Percentiles rank a stretch among this genome's conserved stretches.
Conservation (phyloP, 2,797 vertebrate genomes). For the Tenualosa thibaudeaui region DNA sequence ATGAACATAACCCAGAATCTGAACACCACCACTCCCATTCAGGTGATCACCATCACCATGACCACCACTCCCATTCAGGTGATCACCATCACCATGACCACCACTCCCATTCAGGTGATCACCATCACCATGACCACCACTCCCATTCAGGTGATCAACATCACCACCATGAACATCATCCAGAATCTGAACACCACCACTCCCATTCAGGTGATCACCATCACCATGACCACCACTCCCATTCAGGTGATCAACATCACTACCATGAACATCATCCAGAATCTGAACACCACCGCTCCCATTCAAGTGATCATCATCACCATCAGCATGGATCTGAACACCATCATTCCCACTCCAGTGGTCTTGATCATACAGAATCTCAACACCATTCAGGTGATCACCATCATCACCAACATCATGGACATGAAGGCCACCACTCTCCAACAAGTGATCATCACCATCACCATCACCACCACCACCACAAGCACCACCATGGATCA, state of each 20-base stretch:
- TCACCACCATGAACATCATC: conserved; percentile 40
- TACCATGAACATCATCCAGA: background rate
- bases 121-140: conserved; percentile 39
- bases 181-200: conserved; percentile 22
- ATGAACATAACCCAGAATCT: no score
- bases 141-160: conserved; percentile 22
- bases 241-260: conserved; percentile 23
- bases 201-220: conserved; percentile 1
- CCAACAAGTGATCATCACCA: conserved; percentile 29
- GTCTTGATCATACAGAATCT: background rate
- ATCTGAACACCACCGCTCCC: background rate
- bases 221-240: conserved; percentile 17
- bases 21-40: conserved; percentile 31
- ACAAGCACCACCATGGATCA: conserved; percentile 32
- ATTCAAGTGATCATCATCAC: background rate
- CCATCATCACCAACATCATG: conserved; percentile 27
- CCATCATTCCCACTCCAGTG: background rate
- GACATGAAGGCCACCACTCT: conserved; percentile 42
- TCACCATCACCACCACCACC: conserved; percentile 37
- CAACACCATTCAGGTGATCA: conserved; percentile 9
- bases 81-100: conserved; percentile 12
- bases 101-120: background rate
- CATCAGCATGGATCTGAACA: background rate
- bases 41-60: conserved; percentile 25
- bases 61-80: background rate